A percentile compares a stretch with the other conserved stretches of the same genome.
Conservation (phyloP, 2,113 vertebrate species). For the Sceloporus tristichus region DNA sequence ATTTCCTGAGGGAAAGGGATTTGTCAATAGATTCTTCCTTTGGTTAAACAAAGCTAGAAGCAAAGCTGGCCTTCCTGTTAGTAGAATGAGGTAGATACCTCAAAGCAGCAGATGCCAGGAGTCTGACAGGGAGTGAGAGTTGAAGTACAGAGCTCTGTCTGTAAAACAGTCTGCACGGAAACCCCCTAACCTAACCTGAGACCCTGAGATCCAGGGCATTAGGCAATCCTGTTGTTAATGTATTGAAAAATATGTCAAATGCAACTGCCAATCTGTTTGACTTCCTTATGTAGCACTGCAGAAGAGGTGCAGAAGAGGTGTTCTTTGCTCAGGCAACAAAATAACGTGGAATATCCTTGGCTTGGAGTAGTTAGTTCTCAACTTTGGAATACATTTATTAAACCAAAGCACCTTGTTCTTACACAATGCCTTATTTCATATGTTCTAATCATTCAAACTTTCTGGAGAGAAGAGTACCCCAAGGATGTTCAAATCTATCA, state of each 20-base stretch:
- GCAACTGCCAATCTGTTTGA: too few relatives aligned
- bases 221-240: neutral
- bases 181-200: neutral
- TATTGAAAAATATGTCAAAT: too few relatives aligned
- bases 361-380: too few relatives aligned
- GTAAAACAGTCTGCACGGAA: neutral
- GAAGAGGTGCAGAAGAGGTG: too few relatives aligned
- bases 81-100: neutral
- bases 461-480: too few relatives aligned
- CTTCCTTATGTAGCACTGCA: too few relatives aligned
- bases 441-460: too few relatives aligned
- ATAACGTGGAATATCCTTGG: too few relatives aligned
- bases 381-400: too few relatives aligned
- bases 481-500: neutral
- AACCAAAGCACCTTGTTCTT: too few relatives aligned
- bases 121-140: neutral
- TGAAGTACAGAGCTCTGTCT: neutral
- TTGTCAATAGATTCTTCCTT: neutral
- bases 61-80: neutral
- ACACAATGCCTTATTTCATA: too few relatives aligned
- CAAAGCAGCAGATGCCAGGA: neutral
- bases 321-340: too few relatives aligned
- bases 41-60: neutral
- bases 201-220: neutral
- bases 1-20: neutral